These are phyloP conservation scores for Cynopterus sphinx DNA, from an alignment of 2,797 vertebrate genomes.

Conservation along the genomic window DNA sequence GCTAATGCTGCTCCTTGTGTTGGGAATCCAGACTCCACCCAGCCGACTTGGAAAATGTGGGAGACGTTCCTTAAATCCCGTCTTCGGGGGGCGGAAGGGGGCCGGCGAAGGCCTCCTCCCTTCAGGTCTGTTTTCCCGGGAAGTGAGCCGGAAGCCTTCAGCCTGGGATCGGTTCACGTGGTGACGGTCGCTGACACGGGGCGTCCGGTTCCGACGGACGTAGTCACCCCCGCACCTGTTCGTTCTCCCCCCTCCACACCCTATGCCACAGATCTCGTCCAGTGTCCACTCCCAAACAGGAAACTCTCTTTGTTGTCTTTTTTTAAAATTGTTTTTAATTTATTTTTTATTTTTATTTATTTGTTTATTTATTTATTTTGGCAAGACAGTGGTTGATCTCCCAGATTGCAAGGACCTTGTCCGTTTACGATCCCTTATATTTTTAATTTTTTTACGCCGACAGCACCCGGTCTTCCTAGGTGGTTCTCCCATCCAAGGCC, in stretches of 20 bases:
- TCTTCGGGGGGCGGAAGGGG: neutral
- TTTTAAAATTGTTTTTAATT: no score
- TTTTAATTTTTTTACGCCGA: no score
- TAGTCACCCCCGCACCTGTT: conserved; percentile 24
- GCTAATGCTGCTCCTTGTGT: neutral
- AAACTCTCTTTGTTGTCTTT: conserved; percentile 27
- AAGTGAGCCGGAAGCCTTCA: neutral
- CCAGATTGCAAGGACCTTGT: no score
- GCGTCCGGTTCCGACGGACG: conserved; percentile 38
- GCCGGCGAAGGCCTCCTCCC: neutral
- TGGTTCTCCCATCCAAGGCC: no score
- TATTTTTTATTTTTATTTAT: no score
- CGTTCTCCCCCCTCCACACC: neutral
- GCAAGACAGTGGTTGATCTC: no score
- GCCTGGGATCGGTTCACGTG: neutral
- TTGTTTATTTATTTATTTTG: no score
- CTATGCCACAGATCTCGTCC: neutral
- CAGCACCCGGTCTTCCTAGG: no score
- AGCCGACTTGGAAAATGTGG: neutral
- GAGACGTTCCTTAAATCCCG: neutral
- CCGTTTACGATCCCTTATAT: no score
- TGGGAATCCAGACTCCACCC: neutral
- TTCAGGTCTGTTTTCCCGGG: neutral
- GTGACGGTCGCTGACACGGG: conserved; percentile 1
- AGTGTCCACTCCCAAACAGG: neutral